Evolutionary conservation across 1,140 invertebrate species (phyloP).

Genomic region (Gryllus bimaculatus): DNA sequence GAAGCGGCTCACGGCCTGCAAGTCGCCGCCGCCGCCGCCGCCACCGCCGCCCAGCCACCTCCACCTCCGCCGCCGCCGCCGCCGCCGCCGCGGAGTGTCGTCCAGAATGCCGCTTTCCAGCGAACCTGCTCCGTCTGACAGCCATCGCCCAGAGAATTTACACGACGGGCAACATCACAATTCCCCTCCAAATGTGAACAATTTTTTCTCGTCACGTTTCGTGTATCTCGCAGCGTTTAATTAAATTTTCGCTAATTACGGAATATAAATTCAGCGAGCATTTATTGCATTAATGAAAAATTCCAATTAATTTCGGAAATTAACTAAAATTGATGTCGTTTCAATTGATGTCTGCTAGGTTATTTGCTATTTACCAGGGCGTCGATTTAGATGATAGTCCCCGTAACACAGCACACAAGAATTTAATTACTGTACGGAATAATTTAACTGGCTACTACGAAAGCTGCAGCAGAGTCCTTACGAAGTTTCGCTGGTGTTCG

Average conservation of each 20-base stretch:
- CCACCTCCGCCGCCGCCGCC: too few species aligned
- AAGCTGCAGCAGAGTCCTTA: too few species aligned
- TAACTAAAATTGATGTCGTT: neutral
- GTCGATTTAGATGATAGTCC: neutral
- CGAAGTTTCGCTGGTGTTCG: too few species aligned
- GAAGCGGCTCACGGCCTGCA: too few species aligned
- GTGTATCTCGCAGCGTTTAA: neutral
- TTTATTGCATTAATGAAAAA: conserved; percentile 6
- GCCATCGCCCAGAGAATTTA: too few species aligned
- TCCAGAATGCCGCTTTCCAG: too few species aligned
- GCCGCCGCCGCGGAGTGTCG: too few species aligned
- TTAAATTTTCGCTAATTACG: neutral
- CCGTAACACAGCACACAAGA: neutral
- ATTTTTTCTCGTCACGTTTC: neutral
- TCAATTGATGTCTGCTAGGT: neutral
- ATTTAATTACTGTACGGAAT: neutral
- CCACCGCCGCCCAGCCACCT: too few species aligned
- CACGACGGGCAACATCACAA: neutral
- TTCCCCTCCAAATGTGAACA: neutral
- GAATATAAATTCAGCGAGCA: conserved; percentile 1
- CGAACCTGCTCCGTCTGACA: too few species aligned
- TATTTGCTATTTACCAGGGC: neutral
- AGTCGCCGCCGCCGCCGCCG: too few species aligned
- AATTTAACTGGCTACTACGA: too few species aligned
- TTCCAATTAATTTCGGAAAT: neutral